Evolutionary conservation across 2,113 vertebrate species (phyloP), one percentile per base, ranked within the genome.

Genomic region (Lophura nycthemera): DNA sequence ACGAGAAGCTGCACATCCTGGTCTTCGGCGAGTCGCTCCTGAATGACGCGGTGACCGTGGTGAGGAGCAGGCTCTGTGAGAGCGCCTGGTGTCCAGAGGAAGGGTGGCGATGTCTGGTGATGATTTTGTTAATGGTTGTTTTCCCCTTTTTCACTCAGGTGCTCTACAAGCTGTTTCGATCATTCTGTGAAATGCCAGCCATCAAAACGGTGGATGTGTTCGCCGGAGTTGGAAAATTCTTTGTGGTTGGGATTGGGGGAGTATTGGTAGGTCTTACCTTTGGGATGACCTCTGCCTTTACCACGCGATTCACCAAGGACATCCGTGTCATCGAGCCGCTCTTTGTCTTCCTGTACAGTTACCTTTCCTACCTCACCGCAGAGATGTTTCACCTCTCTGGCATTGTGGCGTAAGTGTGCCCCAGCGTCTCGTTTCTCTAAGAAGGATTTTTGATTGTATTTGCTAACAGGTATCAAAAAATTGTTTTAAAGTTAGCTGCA

Each of bases 331-430:
- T 98, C 0, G 98, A 98, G 38, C 98, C 98, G 0, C 98, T 98
- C 30, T 99, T 98, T 6, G 98, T 98, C 84, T 98, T 99, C 97
- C 97, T 98, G n/a, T 98, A 98, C 92, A 98, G 98, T 86, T 98
- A 98, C 63, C 91, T 99, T 25, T 98, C 98, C 50, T 98, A 98
- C 95, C 97, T 98, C 93, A 98, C 98, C 0, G 98, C 98, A 0
- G 98, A 99, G 94, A 99, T 98, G 97, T 98, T 98, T 47, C 98
- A 98, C 72, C 96, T 98, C 47, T 98, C 98, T 1, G 98, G 98
- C 1, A 98, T 98, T 13, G 97, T 98, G 95, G 98, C 98, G 96
- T 99, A 95, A 98, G 98, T 98, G 48, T 65, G 22, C 20, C 32
- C 36, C 6, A 1, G 8, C 22, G 20, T 13, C 57, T 57, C 17